Percentiles rank a stretch among this genome's conserved stretches.
These are phyloP conservation scores for Sphaerodactylus townsendi DNA, from an alignment of 2,113 vertebrate species.

Conservation along the genomic window DNA sequence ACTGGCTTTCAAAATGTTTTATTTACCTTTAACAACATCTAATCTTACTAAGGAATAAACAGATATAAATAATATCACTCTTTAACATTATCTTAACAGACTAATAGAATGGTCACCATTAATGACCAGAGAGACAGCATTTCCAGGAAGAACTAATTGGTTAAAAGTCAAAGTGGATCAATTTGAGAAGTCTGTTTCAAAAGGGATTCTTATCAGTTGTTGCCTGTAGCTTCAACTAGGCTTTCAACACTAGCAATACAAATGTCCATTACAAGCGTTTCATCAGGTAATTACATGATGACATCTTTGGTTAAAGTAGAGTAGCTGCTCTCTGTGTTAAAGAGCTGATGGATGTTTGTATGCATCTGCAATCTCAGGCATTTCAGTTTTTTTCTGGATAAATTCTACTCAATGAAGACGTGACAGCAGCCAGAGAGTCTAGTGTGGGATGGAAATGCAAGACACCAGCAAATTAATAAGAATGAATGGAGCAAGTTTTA, in stretches of 20 bases:
- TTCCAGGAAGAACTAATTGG: conserved; percentile 8
- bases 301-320: background rate
- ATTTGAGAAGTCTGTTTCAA: conserved; percentile 14
- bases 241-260: conserved; percentile 18
- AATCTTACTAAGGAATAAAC: background rate
- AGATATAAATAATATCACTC: too few relatives aligned
- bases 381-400: background rate
- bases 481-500: background rate
- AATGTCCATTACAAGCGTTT: background rate
- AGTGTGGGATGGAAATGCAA: background rate
- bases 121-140: background rate
- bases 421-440: background rate
- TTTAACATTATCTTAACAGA: too few relatives aligned
- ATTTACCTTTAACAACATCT: background rate
- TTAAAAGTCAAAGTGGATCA: background rate
- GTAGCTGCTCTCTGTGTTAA: background rate
- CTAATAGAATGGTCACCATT: background rate
- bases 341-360: conserved; percentile 12
- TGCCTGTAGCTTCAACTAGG: background rate
- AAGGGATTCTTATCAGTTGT: conserved; percentile 22
- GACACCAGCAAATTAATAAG: background rate
- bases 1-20: background rate
- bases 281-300: background rate
- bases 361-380: conserved; percentile 10
- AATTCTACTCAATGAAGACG: background rate